phyloP scores from a whole-genome alignment of 92 coral and sea anemone species.

The Nematostella vectensis region DNA sequence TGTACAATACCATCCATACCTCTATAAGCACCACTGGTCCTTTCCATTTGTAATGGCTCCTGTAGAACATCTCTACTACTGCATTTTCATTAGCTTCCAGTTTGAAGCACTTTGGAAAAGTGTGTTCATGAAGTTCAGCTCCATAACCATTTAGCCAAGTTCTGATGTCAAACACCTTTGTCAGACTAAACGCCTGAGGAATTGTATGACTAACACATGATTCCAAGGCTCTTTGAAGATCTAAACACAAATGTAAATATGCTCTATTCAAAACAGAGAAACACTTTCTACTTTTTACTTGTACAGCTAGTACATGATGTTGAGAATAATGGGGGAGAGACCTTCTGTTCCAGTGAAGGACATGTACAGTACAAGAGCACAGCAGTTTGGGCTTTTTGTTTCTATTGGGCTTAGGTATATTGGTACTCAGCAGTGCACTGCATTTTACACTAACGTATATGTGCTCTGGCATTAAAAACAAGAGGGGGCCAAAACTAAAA shows the following conservation, averaged over 20 bases:
- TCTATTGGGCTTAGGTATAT: no score
- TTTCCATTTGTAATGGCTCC: constrained; percentile 43
- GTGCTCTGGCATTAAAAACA: no score
- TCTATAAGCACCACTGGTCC: constrained; percentile 20
- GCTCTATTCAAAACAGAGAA: no score
- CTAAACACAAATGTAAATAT: no score
- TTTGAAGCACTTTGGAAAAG: constrained; percentile 41
- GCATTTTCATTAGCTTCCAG: constrained; percentile 19
- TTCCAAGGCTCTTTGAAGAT: constrained; percentile 20
- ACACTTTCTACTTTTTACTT: no score
- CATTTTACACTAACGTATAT: no score
- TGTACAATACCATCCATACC: constrained; percentile 8
- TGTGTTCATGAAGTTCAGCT: constrained; percentile 23
- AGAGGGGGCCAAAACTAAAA: neutral
- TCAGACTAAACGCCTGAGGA: constrained; percentile 24
- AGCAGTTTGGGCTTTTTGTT: no score
- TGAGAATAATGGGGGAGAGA: no score
- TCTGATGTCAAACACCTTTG: constrained; percentile 16
- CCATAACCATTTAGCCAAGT: constrained; percentile 23
- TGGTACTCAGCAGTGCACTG: no score
- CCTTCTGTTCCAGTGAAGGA: no score
- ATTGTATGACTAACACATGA: constrained; percentile 19
- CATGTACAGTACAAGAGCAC: no score
- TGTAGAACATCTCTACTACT: constrained; percentile 29
- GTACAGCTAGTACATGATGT: no score